Evolutionary conservation across 2,888 invertebrate species (phyloP).

Genomic region (Laspeyria flexula): DNA sequence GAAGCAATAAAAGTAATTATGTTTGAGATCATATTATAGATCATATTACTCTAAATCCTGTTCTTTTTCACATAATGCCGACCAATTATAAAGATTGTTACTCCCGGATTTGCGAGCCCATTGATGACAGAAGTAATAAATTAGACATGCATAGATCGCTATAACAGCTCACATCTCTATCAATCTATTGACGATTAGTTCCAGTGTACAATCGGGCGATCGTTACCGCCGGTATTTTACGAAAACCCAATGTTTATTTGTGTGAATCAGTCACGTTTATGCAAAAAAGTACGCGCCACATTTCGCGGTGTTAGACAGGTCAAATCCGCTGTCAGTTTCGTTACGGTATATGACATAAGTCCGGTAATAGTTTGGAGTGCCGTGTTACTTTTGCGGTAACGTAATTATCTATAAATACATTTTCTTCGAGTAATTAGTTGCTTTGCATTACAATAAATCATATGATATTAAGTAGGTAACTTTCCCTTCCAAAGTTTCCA

Average conservation of each 20-base stretch:
- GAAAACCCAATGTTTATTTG: slow-evolving; percentile 2
- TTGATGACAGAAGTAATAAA: slow-evolving; percentile 31
- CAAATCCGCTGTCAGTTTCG: slow-evolving; percentile 5
- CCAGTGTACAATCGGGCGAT: slow-evolving; percentile 22
- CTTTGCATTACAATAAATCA: too few species aligned
- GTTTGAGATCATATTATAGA: background rate
- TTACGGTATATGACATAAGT: slow-evolving; percentile 6
- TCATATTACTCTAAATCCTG: background rate
- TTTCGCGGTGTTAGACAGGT: background rate
- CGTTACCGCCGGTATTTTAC: background rate
- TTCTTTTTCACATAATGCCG: slow-evolving; percentile 12
- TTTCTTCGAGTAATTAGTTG: too few species aligned
- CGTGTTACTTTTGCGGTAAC: background rate
- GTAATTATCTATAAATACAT: too few species aligned
- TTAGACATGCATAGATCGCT: slow-evolving; percentile 31
- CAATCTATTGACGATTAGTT: slow-evolving; percentile 45
- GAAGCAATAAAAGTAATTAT: background rate
- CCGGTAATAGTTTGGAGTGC: background rate
- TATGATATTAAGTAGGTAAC: too few species aligned
- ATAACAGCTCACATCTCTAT: slow-evolving; percentile 28
- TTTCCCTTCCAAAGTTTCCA: too few species aligned
- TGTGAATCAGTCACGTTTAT: slow-evolving; percentile 4
- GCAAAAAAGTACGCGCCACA: background rate
- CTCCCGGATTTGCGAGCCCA: slow-evolving; percentile 48
- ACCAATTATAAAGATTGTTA: slow-evolving; percentile 45